Evolutionary conservation across 1,140 invertebrate genomes (phyloP), one percentile per base, ranked within the genome.

Genomic region (Phymastichus coffea): DNA sequence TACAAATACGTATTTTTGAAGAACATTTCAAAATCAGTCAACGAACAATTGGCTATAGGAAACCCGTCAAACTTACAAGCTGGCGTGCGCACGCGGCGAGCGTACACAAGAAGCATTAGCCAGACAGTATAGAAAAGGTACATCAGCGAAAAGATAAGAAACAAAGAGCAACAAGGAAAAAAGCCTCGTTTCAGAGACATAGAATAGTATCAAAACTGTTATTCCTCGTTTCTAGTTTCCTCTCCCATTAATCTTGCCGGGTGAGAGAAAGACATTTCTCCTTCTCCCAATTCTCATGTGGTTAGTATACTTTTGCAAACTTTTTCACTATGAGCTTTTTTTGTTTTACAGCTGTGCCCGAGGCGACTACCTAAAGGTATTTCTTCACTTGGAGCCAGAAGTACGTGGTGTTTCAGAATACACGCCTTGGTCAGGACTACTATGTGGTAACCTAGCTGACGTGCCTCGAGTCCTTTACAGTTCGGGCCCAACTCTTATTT

Each of bases 291-390:
- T 59, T 28, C 15, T 52, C 54, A n/a, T n/a, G n/a, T n/a, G n/a
- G n/a, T n/a, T n/a, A n/a, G n/a, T n/a, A n/a, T n/a, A n/a, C n/a
- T n/a, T n/a, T n/a, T n/a, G n/a, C n/a, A n/a, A n/a, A n/a, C n/a
- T n/a, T n/a, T n/a, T n/a, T n/a, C n/a, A n/a, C n/a, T n/a, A n/a
- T n/a, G n/a, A n/a, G n/a, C n/a, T n/a, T n/a, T 63, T 52, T 22
- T 65, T 61, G 70, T 71, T 68, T 86, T 85, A 55, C 84, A 93
- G 91, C 63, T 94, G 92, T 72, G 76, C 83, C 43, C 81, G 82
- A 37, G 86, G 86, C 0, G 92, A 94, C 76, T 93, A 87, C 74
- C 73, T 94, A 52, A 90, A 92, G 78, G 82, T 94, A 48, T 94
- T 90, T 78, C 81, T 89, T 46, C 89, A 87, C 81, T 80, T 86